Conservation (phyloP, 2,797 vertebrate genomes). For the Poecilia velifera region DNA sequence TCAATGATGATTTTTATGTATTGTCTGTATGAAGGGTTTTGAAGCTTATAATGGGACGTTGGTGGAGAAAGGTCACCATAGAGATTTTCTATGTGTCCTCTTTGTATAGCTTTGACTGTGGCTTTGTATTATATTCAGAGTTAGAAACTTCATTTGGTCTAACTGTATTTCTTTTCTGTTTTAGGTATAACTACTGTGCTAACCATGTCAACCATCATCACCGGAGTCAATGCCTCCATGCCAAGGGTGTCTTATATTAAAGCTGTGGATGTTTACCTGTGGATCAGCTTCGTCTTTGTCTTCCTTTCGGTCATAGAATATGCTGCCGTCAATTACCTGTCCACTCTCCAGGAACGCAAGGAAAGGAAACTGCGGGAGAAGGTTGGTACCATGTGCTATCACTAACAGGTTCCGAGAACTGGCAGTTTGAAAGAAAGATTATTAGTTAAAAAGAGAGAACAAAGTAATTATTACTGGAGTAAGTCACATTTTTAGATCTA, state of each 20-base stretch:
- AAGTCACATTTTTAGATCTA: neutral
- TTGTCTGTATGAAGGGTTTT: neutral
- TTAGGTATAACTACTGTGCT: constrained; percentile 89
- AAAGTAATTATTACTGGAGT: neutral
- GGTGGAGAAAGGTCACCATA: neutral
- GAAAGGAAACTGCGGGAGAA: constrained; percentile 80
- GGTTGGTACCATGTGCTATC: constrained; percentile 60
- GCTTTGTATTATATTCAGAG: neutral
- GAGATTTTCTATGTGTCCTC: neutral
- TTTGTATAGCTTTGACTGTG: neutral
- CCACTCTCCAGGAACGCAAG: constrained; percentile 84
- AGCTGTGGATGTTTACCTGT: constrained; percentile 94
- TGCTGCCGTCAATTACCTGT: constrained; percentile 90
- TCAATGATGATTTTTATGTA: neutral
- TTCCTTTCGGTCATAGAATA: constrained; percentile 93
- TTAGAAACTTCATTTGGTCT: neutral
- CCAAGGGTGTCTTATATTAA: constrained; percentile 95
- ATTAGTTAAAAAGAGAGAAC: neutral
- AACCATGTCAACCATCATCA: constrained; percentile 96
- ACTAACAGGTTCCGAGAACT: neutral
- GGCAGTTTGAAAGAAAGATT: neutral
- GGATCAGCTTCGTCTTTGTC: constrained; percentile 95
- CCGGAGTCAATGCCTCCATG: constrained; percentile 94
- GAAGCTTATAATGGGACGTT: neutral
- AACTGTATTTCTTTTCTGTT: neutral